Conservation (phyloP, 2,113 vertebrate species). For the Isurus oxyrinchus region DNA sequence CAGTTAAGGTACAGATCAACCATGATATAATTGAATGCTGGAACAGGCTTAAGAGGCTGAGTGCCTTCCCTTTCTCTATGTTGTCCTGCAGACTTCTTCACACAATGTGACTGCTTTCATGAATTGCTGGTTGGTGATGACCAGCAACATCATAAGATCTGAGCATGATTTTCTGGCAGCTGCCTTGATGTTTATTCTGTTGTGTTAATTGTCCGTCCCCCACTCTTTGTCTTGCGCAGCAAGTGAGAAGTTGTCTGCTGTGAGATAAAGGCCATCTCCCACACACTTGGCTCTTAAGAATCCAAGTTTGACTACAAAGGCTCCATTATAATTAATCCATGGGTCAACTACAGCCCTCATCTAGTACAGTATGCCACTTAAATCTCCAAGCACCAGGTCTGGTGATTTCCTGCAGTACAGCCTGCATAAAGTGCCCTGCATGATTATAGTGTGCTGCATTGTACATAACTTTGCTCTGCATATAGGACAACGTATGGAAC, state of each 20-base stretch:
- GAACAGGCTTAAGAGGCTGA: too few species aligned
- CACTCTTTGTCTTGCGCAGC: too few species aligned
- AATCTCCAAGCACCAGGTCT: too few species aligned
- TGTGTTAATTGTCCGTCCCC: too few species aligned
- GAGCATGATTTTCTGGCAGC: not conserved
- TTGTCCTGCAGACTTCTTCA: not conserved
- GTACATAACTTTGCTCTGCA: too few species aligned
- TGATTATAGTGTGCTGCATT: too few species aligned
- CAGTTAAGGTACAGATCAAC: not conserved
- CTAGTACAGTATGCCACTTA: too few species aligned
- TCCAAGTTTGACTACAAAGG: not conserved
- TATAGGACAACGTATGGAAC: too few species aligned
- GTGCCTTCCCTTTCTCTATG: too few species aligned
- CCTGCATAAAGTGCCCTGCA: too few species aligned
- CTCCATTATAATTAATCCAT: not conserved
- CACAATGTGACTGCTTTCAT: not conserved
- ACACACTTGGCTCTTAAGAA: not conserved
- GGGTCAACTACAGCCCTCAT: too few species aligned
- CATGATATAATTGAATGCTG: not conserved
- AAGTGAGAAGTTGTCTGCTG: not conserved
- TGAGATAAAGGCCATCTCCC: not conserved
- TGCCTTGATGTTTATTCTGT: not conserved
- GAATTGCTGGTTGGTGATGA: not conserved
- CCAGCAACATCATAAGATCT: not conserved
- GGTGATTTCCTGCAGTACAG: too few species aligned